These are phyloP conservation scores for Enteromius treurensis DNA, from an alignment of 2,797 vertebrate genomes.

Conservation along the genomic window DNA sequence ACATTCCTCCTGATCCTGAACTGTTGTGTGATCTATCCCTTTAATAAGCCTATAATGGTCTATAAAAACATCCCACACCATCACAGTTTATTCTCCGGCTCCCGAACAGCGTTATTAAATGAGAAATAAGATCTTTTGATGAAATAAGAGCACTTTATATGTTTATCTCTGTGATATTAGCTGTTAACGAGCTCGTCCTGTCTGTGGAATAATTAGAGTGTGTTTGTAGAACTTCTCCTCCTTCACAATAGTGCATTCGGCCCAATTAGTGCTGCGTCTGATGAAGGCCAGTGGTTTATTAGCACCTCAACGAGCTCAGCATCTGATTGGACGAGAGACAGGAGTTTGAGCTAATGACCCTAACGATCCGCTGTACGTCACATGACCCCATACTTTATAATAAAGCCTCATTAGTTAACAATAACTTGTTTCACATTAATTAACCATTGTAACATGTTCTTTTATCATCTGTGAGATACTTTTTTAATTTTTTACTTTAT, in stretches of 20 bases:
- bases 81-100: background rate
- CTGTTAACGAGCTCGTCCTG: conserved; percentile 68
- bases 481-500: background rate
- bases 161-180: background rate
- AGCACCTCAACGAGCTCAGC: conserved; percentile 68
- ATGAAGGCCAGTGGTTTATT: conserved; percentile 74
- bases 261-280: conserved; percentile 72
- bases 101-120: background rate
- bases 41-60: background rate
- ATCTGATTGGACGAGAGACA: conserved; percentile 40
- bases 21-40: background rate
- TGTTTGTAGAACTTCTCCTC: conserved; percentile 65
- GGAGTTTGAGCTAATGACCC: background rate
- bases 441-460: background rate
- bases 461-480: background rate
- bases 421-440: background rate
- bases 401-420: too few species aligned
- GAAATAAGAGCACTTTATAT: background rate
- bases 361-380: background rate
- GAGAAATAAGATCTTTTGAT: background rate
- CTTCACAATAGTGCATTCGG: conserved; percentile 69
- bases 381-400: background rate
- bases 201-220: conserved; percentile 78
- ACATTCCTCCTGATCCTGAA: background rate
- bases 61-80: background rate